These are phyloP conservation scores for Deilephila porcellus DNA, from an alignment of 2,888 invertebrate species.

Conservation along the genomic window DNA sequence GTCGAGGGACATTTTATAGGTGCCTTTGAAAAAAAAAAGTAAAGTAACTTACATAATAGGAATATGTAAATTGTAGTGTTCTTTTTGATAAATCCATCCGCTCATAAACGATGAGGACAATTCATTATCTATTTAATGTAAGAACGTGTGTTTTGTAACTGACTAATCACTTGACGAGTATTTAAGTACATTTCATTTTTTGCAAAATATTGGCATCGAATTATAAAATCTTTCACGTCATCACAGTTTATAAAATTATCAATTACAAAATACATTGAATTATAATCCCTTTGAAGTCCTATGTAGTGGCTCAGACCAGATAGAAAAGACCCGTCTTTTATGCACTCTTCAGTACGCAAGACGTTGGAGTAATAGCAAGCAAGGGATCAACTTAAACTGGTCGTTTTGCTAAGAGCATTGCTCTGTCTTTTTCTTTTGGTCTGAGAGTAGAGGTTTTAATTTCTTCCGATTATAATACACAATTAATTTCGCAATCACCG, in stretches of 20 bases:
- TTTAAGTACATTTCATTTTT: background rate
- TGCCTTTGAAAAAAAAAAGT: slow-evolving; percentile 77
- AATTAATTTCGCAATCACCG: slow-evolving; percentile 57
- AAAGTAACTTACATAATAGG: slow-evolving; percentile 43
- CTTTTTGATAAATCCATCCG: slow-evolving; percentile 78
- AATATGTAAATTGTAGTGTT: slow-evolving; percentile 75
- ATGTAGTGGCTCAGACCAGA: slow-evolving; percentile 47
- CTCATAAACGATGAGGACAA: slow-evolving; percentile 61
- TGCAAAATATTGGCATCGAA: slow-evolving; percentile 4
- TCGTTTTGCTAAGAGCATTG: background rate
- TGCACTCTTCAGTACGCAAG: background rate
- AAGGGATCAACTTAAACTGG: background rate
- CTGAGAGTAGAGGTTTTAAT: slow-evolving; percentile 27
- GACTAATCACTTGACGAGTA: slow-evolving; percentile 15
- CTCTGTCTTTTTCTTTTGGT: slow-evolving; percentile 13
- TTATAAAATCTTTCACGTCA: background rate
- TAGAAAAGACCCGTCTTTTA: slow-evolving; percentile 23
- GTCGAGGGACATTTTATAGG: slow-evolving; percentile 81
- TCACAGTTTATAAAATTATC: slow-evolving; percentile 15
- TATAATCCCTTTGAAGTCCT: background rate
- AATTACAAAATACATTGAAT: slow-evolving; percentile 23
- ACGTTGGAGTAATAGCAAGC: too few relatives aligned
- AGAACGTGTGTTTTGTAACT: slow-evolving; percentile 39
- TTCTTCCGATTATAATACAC: slow-evolving; percentile 43
- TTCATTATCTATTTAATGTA: slow-evolving; percentile 53